Evolutionary conservation across 2,888 invertebrate species (phyloP).

Genomic region (Andrena camellia): DNA sequence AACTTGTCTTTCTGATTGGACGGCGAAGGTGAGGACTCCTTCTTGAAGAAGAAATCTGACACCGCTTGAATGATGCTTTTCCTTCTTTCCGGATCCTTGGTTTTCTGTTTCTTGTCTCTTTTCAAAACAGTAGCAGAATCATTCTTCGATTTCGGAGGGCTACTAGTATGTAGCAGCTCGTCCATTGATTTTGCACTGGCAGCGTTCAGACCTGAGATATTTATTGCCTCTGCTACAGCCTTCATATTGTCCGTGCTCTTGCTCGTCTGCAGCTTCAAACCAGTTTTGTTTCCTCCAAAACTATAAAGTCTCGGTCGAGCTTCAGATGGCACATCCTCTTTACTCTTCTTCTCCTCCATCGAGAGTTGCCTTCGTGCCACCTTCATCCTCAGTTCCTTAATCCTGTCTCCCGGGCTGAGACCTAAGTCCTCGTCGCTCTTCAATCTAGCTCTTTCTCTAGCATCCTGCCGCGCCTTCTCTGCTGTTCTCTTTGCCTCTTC

Average conservation of each 20-base stretch:
- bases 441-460: constrained; percentile 88
- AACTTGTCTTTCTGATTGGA: constrained; percentile 85
- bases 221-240: constrained; percentile 74
- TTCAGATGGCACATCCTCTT: constrained; percentile 72
- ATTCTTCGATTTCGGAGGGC: constrained; percentile 37
- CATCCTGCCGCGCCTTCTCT: constrained; percentile 88
- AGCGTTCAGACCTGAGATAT: constrained; percentile 69
- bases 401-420: constrained; percentile 89
- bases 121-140: constrained; percentile 73
- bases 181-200: constrained; percentile 82
- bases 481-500: constrained; percentile 86
- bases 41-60: constrained; percentile 93
- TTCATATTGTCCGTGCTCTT: constrained; percentile 84
- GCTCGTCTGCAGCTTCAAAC: constrained; percentile 79
- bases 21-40: constrained; percentile 86
- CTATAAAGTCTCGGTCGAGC: constrained; percentile 74
- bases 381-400: constrained; percentile 86
- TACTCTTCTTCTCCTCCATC: constrained; percentile 76
- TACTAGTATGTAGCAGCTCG: constrained; percentile 73
- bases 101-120: constrained; percentile 85
- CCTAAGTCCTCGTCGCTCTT: constrained; percentile 92
- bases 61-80: constrained; percentile 94
- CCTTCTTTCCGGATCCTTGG: constrained; percentile 90
- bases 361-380: constrained; percentile 80
- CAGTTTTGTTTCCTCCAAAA: constrained; percentile 69